Evolutionary conservation across 2,888 invertebrate genomes (phyloP).

Genomic region (Athalia cordata): DNA sequence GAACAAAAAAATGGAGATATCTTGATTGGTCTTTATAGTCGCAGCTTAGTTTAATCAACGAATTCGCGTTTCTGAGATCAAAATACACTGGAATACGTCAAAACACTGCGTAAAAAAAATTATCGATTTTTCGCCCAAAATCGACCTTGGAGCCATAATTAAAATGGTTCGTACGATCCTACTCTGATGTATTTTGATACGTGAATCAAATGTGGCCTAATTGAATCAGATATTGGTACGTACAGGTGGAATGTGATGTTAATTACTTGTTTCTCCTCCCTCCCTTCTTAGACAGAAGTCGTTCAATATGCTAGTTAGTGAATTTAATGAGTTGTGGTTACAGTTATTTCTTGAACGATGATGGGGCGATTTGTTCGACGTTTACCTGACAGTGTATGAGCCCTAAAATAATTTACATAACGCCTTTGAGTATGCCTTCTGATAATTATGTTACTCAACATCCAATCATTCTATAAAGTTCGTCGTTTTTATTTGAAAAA

Average conservation of each 20-base stretch:
- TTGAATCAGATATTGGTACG: slow-evolving; percentile 23
- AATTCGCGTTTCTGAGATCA: too few relatives aligned
- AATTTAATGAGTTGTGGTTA: slow-evolving; percentile 41
- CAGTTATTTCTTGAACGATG: slow-evolving; percentile 41
- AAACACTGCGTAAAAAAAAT: too few relatives aligned
- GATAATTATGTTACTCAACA: slow-evolving; percentile 16
- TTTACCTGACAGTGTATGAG: slow-evolving; percentile 33
- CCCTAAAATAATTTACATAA: slow-evolving; percentile 32
- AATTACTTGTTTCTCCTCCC: slow-evolving; percentile 23
- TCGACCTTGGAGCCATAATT: too few relatives aligned
- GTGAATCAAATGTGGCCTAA: slow-evolving; percentile 30
- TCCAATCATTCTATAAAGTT: too few relatives aligned
- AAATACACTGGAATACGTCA: too few relatives aligned
- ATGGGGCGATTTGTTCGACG: slow-evolving; percentile 43
- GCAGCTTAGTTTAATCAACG: too few relatives aligned
- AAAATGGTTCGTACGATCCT: background rate
- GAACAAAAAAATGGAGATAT: too few relatives aligned
- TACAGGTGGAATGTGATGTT: slow-evolving; percentile 32
- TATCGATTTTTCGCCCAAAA: too few relatives aligned
- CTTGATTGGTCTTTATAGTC: too few relatives aligned
- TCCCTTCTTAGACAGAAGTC: slow-evolving; percentile 27
- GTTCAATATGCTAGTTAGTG: slow-evolving; percentile 44
- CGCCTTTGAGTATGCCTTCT: background rate
- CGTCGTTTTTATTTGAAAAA: background rate
- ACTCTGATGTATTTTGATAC: background rate